These are phyloP conservation scores for Archips crataeganus DNA, from an alignment of 2,888 invertebrate genomes.

Conservation along the genomic window DNA sequence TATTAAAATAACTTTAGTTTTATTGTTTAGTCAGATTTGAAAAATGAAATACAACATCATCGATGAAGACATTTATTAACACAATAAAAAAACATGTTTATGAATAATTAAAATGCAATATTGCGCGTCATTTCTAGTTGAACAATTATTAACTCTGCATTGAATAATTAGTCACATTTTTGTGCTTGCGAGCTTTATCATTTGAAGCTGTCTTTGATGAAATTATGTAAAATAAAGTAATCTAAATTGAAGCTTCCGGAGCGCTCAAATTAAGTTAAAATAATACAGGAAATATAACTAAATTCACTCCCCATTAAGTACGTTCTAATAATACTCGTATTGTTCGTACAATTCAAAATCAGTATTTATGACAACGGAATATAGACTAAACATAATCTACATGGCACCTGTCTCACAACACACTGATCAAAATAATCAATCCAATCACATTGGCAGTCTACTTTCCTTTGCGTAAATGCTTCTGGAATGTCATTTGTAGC, in stretches of 20 bases:
- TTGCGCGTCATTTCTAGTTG: conserved; percentile 11
- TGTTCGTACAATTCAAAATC: conserved; percentile 45
- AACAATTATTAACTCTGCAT: conserved; percentile 16
- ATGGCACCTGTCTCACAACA: conserved; percentile 54
- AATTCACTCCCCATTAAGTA: conserved; percentile 63
- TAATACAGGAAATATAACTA: conserved; percentile 37
- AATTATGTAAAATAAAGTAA: neutral
- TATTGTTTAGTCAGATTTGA: neutral
- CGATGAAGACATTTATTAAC: conserved; percentile 28
- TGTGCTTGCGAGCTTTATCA: neutral
- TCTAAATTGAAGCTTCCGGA: conserved; percentile 24
- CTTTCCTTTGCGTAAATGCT: conserved; percentile 33
- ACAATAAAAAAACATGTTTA: conserved; percentile 17
- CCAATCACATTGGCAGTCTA: conserved; percentile 19
- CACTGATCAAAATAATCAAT: conserved; percentile 6
- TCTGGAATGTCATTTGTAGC: conserved; percentile 45
- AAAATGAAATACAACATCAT: neutral
- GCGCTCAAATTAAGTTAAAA: conserved; percentile 13
- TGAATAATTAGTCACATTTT: conserved; percentile 10
- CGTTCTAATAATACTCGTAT: conserved; percentile 63
- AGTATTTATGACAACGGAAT: conserved; percentile 27
- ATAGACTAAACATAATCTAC: conserved; percentile 45
- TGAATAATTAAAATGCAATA: conserved; percentile 30
- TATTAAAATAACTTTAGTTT: neutral
- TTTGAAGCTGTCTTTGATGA: neutral